These are phyloP conservation scores for Paramuricea clavata DNA, from an alignment of 92 coral and sea anemone genomes.

Conservation along the genomic window DNA sequence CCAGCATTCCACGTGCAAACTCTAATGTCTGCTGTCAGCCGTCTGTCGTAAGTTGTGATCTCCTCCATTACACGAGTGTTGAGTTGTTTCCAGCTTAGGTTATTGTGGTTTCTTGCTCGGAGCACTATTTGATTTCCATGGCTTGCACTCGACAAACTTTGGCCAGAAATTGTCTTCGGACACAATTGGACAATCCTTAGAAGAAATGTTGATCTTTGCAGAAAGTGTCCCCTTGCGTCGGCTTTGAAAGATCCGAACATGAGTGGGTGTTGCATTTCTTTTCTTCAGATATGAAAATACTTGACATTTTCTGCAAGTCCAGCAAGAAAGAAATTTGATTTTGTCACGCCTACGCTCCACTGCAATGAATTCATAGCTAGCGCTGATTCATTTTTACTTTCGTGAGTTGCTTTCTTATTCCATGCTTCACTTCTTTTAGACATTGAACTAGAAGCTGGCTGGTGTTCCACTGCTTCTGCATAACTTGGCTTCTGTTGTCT, in stretches of 20 bases:
- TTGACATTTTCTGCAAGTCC: conserved; percentile 12
- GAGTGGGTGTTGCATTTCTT: background rate
- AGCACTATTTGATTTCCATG: background rate
- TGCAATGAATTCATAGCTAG: background rate
- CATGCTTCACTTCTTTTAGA: background rate
- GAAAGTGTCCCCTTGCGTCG: background rate
- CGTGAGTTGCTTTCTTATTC: background rate
- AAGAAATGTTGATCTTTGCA: background rate
- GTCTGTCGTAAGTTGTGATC: background rate
- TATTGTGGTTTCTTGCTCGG: background rate
- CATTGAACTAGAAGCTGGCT: too few relatives aligned
- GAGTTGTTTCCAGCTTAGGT: background rate
- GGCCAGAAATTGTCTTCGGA: background rate
- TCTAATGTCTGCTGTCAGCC: background rate
- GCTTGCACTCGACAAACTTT: background rate
- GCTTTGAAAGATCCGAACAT: background rate
- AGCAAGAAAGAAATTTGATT: background rate
- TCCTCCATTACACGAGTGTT: background rate
- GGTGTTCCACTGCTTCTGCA: too few relatives aligned
- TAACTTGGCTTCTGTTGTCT: too few relatives aligned
- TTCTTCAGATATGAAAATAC: background rate
- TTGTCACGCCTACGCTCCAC: background rate
- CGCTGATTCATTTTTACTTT: background rate
- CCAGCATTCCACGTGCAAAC: conserved; percentile 4
- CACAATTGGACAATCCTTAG: background rate